Evolutionary conservation across 2,113 vertebrate genomes (phyloP), one percentile per base, ranked within the genome.

Genomic region (Eupsittula cactorum): DNA sequence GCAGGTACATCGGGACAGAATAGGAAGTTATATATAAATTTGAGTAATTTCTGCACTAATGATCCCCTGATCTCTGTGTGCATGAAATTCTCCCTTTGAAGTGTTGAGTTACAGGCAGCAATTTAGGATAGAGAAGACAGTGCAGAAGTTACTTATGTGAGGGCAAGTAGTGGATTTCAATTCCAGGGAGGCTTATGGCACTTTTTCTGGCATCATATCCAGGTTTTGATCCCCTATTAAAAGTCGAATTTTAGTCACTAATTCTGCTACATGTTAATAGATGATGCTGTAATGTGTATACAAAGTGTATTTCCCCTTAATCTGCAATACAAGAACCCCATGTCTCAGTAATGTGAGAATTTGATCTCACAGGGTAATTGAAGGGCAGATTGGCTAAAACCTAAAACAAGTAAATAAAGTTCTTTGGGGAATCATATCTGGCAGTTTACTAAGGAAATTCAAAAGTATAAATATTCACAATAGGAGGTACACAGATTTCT

Each of bases 391-490:
- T 90, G 95, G 53, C 53, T 78, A 70, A 97, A 97, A 83, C n/a
- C 59, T 90, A 69, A 95, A 96, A 87, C 37, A 92, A 94, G 91
- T 78, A 94, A 91, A 94, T 63, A 80, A 88, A 81, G 31, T 78
- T 92, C 78, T 94, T 49, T 76, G 59, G 78, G 84, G 82, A 89
- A 92, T 96, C 63, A 49, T 77, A 74, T 77, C 95, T 97, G 93
- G 93, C 88, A 92, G 88, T 88, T 94, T 92, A 95, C 77, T 93
- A 88, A 92, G 80, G 96, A 94, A 98, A 93, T 70, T 82, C 29
- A 47, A 64, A 90, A 93, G 55, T 49, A 85, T 96, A 97, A 98
- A 96, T 96, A 95, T 96, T 94, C 96, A 91, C 88, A 96, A 90
- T 96, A 95, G 86, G 57, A 91, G 52, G n/a, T 75, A 91, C 86